Evolutionary conservation across 2,113 vertebrate genomes (phyloP).

Genomic region (Heterotilapia buettikoferi): DNA sequence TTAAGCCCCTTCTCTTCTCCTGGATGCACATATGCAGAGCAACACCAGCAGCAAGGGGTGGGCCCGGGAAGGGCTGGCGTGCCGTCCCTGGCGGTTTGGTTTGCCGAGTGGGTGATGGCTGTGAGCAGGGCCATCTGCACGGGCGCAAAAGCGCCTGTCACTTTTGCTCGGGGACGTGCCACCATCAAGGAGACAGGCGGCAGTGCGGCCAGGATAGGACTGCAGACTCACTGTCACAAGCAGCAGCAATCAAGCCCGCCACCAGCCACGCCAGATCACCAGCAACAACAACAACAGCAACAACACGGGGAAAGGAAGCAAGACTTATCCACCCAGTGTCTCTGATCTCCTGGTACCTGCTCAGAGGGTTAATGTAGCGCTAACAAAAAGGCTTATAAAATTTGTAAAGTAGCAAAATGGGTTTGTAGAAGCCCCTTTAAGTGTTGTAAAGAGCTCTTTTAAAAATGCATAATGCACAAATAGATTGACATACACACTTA

Average conservation of each 20-base stretch:
- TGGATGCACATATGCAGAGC: slow-evolving; percentile 36
- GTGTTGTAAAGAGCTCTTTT: slow-evolving; percentile 2
- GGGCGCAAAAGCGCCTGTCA: slow-evolving; percentile 69
- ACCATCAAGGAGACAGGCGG: slow-evolving; percentile 70
- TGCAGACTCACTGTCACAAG: slow-evolving; percentile 78
- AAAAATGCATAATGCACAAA: slow-evolving; percentile 17
- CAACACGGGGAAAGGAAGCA: slow-evolving; percentile 19
- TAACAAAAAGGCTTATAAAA: slow-evolving; percentile 5
- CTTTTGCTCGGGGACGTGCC: slow-evolving; percentile 66
- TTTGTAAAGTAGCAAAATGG: neutral
- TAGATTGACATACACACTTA: neutral
- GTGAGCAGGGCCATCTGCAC: slow-evolving; percentile 74
- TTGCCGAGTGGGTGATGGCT: slow-evolving; percentile 65
- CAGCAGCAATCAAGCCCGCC: slow-evolving; percentile 62
- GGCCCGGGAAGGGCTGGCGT: slow-evolving; percentile 35
- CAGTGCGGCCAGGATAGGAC: slow-evolving; percentile 57
- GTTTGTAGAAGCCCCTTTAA: neutral
- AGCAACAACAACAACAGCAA: slow-evolving; percentile 44
- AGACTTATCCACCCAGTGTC: slow-evolving; percentile 16
- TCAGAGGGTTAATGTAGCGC: neutral
- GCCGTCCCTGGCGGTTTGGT: slow-evolving; percentile 67
- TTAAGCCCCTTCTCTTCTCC: slow-evolving; percentile 26
- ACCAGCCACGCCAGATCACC: slow-evolving; percentile 60
- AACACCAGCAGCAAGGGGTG: slow-evolving; percentile 48
- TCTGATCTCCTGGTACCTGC: neutral